These are phyloP conservation scores for Ptilorrhoa leucosticta DNA, from an alignment of 2,113 vertebrate genomes.

Conservation along the genomic window DNA sequence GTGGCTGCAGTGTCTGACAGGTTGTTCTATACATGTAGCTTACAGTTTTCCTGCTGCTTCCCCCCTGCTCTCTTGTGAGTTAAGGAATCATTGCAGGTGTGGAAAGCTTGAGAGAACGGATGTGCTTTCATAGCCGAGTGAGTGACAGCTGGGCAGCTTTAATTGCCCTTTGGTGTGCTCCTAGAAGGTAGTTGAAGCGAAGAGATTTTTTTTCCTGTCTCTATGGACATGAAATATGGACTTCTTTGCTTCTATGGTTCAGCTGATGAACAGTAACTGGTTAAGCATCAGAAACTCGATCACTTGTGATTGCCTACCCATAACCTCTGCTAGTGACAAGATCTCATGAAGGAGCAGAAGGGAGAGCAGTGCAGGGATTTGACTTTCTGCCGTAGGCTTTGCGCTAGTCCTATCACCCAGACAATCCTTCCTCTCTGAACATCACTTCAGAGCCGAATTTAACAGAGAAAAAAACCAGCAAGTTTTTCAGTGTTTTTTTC, in stretches of 20 bases:
- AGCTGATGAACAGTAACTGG: not conserved
- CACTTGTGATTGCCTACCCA: not conserved
- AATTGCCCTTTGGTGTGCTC: constrained; percentile 3
- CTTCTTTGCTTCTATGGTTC: not conserved
- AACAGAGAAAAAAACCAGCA: not conserved
- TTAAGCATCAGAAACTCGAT: not conserved
- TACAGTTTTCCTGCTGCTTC: not conserved
- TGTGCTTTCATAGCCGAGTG: not conserved
- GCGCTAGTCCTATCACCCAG: not conserved
- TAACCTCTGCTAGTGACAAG: not conserved
- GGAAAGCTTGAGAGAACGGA: not conserved
- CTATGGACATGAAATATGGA: not conserved
- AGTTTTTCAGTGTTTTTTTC: not conserved
- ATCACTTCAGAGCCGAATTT: constrained; percentile 5
- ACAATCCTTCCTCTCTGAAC: not conserved
- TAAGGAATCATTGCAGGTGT: not conserved
- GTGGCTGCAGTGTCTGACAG: not conserved
- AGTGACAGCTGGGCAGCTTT: constrained; percentile 35
- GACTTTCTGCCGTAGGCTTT: not conserved
- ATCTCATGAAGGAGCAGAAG: not conserved
- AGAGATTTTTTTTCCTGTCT: not conserved
- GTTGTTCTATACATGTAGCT: not conserved
- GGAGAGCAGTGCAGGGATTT: not conserved
- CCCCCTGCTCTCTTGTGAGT: not conserved
- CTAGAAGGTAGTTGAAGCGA: not conserved